These are phyloP conservation scores for Eubasilissa splendida DNA, from an alignment of 2,888 invertebrate genomes.

Conservation along the genomic window DNA sequence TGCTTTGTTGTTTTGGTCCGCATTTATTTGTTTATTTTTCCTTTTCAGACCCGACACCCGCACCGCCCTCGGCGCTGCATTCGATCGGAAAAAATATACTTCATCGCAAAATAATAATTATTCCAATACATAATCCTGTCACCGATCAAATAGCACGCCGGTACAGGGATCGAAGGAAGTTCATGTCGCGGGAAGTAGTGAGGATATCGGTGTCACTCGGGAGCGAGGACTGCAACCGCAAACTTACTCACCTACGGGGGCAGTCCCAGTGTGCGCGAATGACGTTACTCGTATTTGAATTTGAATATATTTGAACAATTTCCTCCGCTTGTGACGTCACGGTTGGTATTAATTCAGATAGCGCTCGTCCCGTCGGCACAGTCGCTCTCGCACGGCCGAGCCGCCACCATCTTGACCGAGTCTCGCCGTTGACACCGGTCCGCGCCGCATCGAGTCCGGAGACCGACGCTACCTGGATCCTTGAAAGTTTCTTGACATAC, in stretches of 20 bases:
- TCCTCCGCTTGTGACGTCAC: constrained; percentile 7
- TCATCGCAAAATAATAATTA: no score
- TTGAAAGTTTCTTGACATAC: not conserved
- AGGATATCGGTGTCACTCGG: no score
- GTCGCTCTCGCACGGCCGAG: constrained; percentile 15
- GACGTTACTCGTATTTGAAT: not conserved
- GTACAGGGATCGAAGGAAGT: no score
- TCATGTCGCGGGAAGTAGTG: no score
- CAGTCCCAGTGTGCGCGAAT: not conserved
- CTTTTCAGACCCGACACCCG: no score
- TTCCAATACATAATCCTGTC: no score
- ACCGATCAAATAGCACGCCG: no score
- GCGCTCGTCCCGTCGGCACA: not conserved
- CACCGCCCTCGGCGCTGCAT: no score
- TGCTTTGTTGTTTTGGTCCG: no score
- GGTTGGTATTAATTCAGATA: not conserved
- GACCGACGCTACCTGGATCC: not conserved
- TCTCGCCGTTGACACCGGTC: not conserved
- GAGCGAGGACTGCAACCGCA: not conserved
- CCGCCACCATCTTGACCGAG: not conserved
- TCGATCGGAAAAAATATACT: no score
- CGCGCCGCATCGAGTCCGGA: not conserved
- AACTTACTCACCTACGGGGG: not conserved
- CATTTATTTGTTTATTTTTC: no score
- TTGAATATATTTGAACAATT: constrained; percentile 7